These are phyloP conservation scores for Halocaridina rubra DNA, from an alignment of 2,888 invertebrate genomes.

Conservation along the genomic window DNA sequence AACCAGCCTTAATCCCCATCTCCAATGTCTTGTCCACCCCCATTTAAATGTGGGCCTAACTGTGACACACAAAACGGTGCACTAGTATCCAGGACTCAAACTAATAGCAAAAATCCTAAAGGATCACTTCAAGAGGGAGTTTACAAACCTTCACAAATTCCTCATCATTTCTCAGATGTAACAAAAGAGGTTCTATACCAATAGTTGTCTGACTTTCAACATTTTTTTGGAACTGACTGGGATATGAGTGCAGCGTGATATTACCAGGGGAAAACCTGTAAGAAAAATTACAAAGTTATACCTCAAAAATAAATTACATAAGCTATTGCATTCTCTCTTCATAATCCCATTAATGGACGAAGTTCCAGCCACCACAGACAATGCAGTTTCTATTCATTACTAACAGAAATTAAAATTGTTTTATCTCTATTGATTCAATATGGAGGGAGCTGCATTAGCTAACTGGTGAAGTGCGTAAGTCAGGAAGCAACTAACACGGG, in stretches of 20 bases:
- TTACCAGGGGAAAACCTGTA: slow-evolving; percentile 36
- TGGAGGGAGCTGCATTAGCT: neutral
- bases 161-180: slow-evolving; percentile 53
- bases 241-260: neutral
- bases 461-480: too few relatives aligned
- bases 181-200: slow-evolving; percentile 63
- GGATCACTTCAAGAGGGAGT: too few relatives aligned
- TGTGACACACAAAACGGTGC: too few relatives aligned
- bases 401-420: neutral
- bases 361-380: neutral
- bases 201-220: slow-evolving; percentile 60
- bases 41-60: too few relatives aligned
- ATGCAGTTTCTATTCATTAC: neutral
- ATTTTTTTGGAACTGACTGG: slow-evolving; percentile 23
- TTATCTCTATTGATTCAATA: neutral
- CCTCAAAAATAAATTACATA: neutral
- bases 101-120: too few relatives aligned
- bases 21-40: too few relatives aligned
- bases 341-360: neutral
- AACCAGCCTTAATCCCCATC: too few relatives aligned
- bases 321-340: neutral
- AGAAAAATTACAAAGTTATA: neutral
- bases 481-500: too few relatives aligned
- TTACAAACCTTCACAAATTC: slow-evolving; percentile 49
- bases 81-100: too few relatives aligned